phyloP scores from a whole-genome alignment of 2,113 vertebrate genomes.

The Nibea coibor region DNA sequence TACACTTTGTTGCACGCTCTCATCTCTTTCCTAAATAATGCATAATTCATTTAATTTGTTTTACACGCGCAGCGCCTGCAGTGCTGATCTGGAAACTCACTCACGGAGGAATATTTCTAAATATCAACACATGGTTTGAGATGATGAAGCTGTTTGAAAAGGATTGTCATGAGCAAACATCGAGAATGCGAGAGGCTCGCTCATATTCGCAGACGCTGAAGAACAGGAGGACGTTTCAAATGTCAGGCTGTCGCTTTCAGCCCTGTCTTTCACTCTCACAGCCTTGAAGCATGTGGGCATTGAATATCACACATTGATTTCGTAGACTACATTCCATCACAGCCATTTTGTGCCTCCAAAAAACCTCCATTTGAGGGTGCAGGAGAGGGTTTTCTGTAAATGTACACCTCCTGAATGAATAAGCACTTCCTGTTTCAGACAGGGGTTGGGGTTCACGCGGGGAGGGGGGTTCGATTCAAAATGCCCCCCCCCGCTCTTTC shows the following conservation, averaged over 20 bases:
- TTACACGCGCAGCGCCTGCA: constrained; percentile 29
- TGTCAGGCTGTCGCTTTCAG: not conserved
- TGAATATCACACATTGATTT: not conserved
- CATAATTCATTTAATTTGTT: constrained; percentile 39
- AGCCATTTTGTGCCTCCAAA: constrained; percentile 41
- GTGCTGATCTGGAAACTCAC: constrained; percentile 27
- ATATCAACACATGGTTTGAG: constrained; percentile 19
- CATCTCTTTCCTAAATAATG: constrained; percentile 11
- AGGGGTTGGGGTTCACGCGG: constrained; percentile 39
- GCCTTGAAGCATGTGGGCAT: not conserved
- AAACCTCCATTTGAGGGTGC: constrained; percentile 25
- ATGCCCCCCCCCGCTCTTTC: not conserved
- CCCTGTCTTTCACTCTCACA: not conserved
- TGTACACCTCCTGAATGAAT: constrained; percentile 62
- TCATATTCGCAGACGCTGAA: not conserved
- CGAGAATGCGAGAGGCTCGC: not conserved
- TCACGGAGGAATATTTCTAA: constrained; percentile 24
- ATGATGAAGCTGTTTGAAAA: constrained; percentile 33
- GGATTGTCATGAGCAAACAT: not conserved
- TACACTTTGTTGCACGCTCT: not conserved
- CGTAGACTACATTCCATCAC: not conserved
- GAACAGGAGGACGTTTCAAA: not conserved
- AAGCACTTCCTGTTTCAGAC: constrained; percentile 63
- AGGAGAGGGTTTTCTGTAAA: constrained; percentile 54
- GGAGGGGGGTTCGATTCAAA: constrained; percentile 12